Base-by-base conservation (phyloP, 2,797 vertebrate genomes). In the Florisuga fusca region DNA sequence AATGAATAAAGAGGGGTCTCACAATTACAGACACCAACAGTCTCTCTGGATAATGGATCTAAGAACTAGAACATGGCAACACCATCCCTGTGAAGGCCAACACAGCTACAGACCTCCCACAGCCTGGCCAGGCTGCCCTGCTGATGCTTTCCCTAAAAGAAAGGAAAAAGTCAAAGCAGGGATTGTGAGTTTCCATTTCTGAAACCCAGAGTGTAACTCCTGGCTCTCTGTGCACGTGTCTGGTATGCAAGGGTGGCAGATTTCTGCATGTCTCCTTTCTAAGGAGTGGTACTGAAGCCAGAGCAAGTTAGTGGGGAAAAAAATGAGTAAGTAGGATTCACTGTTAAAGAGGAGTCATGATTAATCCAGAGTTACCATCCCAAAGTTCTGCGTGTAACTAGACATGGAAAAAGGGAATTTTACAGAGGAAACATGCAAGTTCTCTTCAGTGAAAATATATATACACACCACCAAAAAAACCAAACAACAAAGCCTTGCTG, bases 21-120 rank as follows among this genome's bases (percentile, higher is more conserved):
- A 9, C 20, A 16, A 0, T 12, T 11, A 26, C 50, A 76, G 67
- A 33, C n/a, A 51, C 22, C 38, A n/a, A 22, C 7, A 34, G 3
- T 1, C 43, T 50, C 61, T 8, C 17, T 7, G 31, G 66, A 15
- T 31, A 79, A 71, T 15, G 20, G 0, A 0, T 4, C 43, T 34
- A 8, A 83, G 57, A 22, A 82, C 71, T 23, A 20, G 81, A 84
- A 54, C 6, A 66, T 0, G 15, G 20, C 48, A 45, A n/a, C 3
- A 57, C 8, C 34, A 41, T 2, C 54, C 46, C 48, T 51, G 55
- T 13, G 21, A 48, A 36, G 85, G 36, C 12, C 63, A 80, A 17
- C 36, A 13, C 53, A 71, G 43, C 51, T 10, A 34, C 48, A 43
- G 26, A 51, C 3, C n/a, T 25, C 34, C 22, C 33, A 17, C 58